Conservation (phyloP, 2,888 invertebrate species). For the Luffia ferchaultella region DNA sequence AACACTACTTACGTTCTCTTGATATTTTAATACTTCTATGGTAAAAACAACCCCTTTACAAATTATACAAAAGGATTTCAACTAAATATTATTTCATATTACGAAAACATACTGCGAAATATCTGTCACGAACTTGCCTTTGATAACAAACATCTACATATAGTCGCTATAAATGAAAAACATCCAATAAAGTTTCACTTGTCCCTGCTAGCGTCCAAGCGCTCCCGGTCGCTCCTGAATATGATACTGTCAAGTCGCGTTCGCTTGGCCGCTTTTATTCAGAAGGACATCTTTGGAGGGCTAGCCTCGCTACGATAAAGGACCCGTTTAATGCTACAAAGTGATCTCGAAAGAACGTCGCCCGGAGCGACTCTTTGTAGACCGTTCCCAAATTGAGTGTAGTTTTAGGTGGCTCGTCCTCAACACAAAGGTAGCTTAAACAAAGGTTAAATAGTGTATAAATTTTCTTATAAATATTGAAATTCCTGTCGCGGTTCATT, state of each 20-base stretch:
- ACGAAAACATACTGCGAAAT: no score
- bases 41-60: no score
- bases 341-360: conserved; percentile 39
- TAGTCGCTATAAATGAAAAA: conserved; percentile 36
- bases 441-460: not conserved
- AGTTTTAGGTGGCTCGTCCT: conserved; percentile 21
- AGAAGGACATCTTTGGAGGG: conserved; percentile 35
- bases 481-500: no score
- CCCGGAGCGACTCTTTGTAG: conserved; percentile 47
- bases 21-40: no score
- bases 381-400: conserved; percentile 39
- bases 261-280: conserved; percentile 48
- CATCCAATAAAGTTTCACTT: conserved; percentile 60
- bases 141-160: no score
- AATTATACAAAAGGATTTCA: no score
- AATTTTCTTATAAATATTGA: no score
- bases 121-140: no score
- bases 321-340: conserved; percentile 50
- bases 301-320: conserved; percentile 26
- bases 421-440: conserved; percentile 13
- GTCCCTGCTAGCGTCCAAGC: conserved; percentile 25
- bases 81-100: no score
- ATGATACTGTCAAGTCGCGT: conserved; percentile 47
- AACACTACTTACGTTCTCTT: no score
- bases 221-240: conserved; percentile 23